Conservation (phyloP, 1,140 invertebrate genomes). For the Drosophila neocordata region DNA sequence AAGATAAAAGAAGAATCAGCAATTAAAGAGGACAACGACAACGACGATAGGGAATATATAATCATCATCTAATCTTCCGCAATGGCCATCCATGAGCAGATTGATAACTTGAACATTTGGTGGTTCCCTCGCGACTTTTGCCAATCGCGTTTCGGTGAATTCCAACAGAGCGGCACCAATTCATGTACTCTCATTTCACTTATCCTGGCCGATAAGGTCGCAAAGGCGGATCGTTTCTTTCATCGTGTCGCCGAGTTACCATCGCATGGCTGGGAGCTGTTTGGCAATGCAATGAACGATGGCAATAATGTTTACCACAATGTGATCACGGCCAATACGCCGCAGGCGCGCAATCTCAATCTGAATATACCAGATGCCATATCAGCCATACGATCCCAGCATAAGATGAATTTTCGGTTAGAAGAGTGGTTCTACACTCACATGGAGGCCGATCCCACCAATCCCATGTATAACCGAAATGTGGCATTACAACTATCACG, state of each 20-base stretch:
- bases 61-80: background rate
- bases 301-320: constrained; percentile 76
- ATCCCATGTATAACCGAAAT: constrained; percentile 66
- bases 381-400: constrained; percentile 64
- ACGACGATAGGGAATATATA: background rate
- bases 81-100: constrained; percentile 76
- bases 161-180: constrained; percentile 73
- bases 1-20: background rate
- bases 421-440: constrained; percentile 82
- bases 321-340: constrained; percentile 61
- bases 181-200: constrained; percentile 77
- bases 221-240: constrained; percentile 63
- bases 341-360: constrained; percentile 59
- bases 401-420: constrained; percentile 72
- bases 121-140: constrained; percentile 79
- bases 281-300: constrained; percentile 78
- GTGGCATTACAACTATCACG: constrained; percentile 66
- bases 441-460: constrained; percentile 71
- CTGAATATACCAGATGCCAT: constrained; percentile 78
- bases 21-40: background rate
- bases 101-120: constrained; percentile 78
- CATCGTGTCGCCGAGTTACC: constrained; percentile 59
- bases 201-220: constrained; percentile 72
- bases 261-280: constrained; percentile 63
- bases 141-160: constrained; percentile 75